These are phyloP conservation scores for Exephanes ischioxanthus DNA, from an alignment of 2,888 invertebrate genomes.

Conservation along the genomic window DNA sequence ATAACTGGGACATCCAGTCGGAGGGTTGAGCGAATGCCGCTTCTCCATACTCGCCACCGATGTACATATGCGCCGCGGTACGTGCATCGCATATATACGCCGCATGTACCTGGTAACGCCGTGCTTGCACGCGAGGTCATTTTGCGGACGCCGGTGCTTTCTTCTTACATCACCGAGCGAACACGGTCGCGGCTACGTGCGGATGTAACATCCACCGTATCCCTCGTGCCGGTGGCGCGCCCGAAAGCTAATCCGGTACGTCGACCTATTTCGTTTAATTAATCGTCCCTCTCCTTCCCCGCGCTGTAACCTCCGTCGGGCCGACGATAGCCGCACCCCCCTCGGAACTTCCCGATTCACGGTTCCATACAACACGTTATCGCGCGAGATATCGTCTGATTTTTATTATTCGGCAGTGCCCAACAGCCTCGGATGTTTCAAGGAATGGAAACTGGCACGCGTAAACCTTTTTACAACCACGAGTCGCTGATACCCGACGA, in stretches of 20 bases:
- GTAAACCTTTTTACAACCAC: not conserved
- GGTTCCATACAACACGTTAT: conserved; percentile 22
- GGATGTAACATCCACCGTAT: conserved; percentile 39
- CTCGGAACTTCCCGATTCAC: conserved; percentile 53
- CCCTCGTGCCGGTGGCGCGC: conserved; percentile 54
- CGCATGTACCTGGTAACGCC: conserved; percentile 47
- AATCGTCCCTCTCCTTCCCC: conserved; percentile 53
- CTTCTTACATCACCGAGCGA: conserved; percentile 60
- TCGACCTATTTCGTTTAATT: conserved; percentile 67
- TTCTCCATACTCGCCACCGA: conserved; percentile 22
- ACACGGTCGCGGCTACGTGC: conserved; percentile 19
- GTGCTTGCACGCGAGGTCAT: conserved; percentile 67
- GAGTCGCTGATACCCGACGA: not conserved
- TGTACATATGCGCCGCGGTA: conserved; percentile 16
- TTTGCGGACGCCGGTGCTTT: conserved; percentile 63
- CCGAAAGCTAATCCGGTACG: conserved; percentile 63
- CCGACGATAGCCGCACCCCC: conserved; percentile 61
- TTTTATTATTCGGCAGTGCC: conserved; percentile 16
- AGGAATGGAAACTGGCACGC: conserved; percentile 4
- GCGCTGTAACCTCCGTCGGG: conserved; percentile 3
- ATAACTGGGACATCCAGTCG: conserved; percentile 18
- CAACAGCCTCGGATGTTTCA: conserved; percentile 18
- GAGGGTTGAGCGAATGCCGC: conserved; percentile 9
- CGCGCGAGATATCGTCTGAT: conserved; percentile 27
- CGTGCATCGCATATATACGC: conserved; percentile 24